Conservation (phyloP, 2,113 vertebrate species). For the Misgurnus anguillicaudatus region DNA sequence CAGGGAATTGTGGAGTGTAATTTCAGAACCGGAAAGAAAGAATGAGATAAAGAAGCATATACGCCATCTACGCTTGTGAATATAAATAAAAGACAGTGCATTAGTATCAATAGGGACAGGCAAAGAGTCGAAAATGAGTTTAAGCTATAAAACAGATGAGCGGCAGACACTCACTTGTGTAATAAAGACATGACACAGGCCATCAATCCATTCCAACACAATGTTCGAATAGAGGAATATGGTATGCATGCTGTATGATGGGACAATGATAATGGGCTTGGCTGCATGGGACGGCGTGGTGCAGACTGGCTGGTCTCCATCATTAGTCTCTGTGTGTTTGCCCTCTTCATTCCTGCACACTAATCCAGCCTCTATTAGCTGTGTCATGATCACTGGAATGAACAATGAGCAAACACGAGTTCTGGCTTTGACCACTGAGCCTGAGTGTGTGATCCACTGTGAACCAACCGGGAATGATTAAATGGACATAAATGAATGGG, state of each 20-base stretch:
- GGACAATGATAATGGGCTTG: neutral
- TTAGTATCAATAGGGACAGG: neutral
- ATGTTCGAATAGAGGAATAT: no score
- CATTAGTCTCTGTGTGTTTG: slow-evolving; percentile 44
- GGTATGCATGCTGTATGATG: neutral
- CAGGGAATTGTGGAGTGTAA: neutral
- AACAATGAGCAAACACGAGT: slow-evolving; percentile 51
- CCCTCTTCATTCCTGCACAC: slow-evolving; percentile 36
- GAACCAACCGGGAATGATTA: slow-evolving; percentile 35
- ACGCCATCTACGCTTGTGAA: neutral
- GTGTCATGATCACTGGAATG: slow-evolving; percentile 38
- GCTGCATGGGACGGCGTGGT: neutral
- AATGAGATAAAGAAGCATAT: neutral
- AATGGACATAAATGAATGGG: slow-evolving; percentile 20
- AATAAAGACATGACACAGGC: neutral
- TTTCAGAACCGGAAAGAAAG: neutral
- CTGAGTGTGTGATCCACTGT: slow-evolving; percentile 19
- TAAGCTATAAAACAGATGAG: neutral
- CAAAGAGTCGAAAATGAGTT: neutral
- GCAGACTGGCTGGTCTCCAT: slow-evolving; percentile 41
- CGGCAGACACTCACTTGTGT: neutral
- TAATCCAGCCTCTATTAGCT: slow-evolving; percentile 48
- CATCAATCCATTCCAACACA: neutral
- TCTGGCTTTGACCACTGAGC: slow-evolving; percentile 36
- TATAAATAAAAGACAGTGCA: neutral